Evolutionary conservation across 2,113 vertebrate species (phyloP), one percentile per base, ranked within the genome.

Genomic region (Macroglossus sobrinus): DNA sequence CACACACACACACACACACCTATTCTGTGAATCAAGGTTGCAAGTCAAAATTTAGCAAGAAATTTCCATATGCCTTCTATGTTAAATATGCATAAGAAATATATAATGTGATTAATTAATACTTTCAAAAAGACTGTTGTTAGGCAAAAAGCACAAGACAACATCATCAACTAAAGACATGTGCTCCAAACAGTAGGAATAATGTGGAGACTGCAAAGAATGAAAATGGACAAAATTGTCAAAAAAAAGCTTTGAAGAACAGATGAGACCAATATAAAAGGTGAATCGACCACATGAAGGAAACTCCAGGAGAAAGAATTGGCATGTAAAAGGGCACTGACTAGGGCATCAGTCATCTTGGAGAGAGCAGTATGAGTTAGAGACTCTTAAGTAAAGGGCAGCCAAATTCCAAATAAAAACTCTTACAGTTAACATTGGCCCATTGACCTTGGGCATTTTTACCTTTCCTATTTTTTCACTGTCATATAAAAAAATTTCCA

Each of bases 281-380:
- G 24, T 40, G 7, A 68, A 3, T 13, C 28, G 8, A 40, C 16
- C 22, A 26, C 1, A 0, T 2, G 38, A 26, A 9, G 3, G 4
- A 45, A 53, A 4, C 19, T 66, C n/a, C 28, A 19, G 3, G 2
- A 19, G 12, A 13, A 28, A 53, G 45, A 26, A 47, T 15, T 21
- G 59, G 53, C 40, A 28, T 9, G 33, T 10, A 78, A 50, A 30
- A 35, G 15, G 45, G 7, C 2, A 3, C 21, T 21, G 47, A 68
- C 2, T 4, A 22, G 16, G 12, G 14, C 40, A 12, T 76, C 15
- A 21, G 26, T 26, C 71, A 53, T 35, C 1, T 30, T 75, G 24
- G 7, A 76, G 59, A 79, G 43, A 93, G 69, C 6, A 12, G 5
- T 21, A 3, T 6, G 0, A 59, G n/a, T 12, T n/a, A 12, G 13